Base-by-base conservation (phyloP, 2,113 vertebrate genomes). In the Eurystomus gularis region DNA sequence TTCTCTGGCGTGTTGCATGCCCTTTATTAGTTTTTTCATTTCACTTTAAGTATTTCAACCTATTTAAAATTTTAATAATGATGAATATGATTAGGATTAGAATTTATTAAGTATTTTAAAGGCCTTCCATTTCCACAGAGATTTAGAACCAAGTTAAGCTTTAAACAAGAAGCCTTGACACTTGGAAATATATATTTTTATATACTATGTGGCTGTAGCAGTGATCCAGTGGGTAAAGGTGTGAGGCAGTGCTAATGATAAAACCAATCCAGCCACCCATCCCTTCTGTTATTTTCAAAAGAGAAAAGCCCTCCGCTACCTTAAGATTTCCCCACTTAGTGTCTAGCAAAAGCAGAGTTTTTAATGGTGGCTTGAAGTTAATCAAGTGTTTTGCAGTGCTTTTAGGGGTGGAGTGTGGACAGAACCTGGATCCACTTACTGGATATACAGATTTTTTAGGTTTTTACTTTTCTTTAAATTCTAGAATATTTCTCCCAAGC, bases 21-120 rank as follows among this genome's bases (percentile, higher is more conserved):
- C 68, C 64, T 77, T 95, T 83, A 93, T 96, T 96, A 95, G 92
- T 88, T 93, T 97, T 93, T 83, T 93, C 79, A 95, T 94, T 96
- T 96, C 88, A 86, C 86, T 78, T 94, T 71, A 81, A 93, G 82
- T 71, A 92, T 86, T 94, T 88, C 93, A 97, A 95, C 72, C 55
- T 88, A 93, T 83, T 97, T 93, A 68, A 83, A 95, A 92, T 92
- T 96, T 93, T 90, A 88, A 94, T 96, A 93, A 95, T 52, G 76
- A 96, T 90, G 93, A 93, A 86, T 94, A 92, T 68, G 64, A 95
- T 96, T 96, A 94, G 94, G 90, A 88, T 95, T 93, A 92, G 88
- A 94, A 92, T 93, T 93, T 95, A 90, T 91, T 94, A 96, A 65
- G 61, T 90, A 91, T 92, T 96, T 95, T 86, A 86, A 92, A 96